Base-by-base conservation (phyloP, 2,888 invertebrate species). In the Drosophila neonasuta region DNA sequence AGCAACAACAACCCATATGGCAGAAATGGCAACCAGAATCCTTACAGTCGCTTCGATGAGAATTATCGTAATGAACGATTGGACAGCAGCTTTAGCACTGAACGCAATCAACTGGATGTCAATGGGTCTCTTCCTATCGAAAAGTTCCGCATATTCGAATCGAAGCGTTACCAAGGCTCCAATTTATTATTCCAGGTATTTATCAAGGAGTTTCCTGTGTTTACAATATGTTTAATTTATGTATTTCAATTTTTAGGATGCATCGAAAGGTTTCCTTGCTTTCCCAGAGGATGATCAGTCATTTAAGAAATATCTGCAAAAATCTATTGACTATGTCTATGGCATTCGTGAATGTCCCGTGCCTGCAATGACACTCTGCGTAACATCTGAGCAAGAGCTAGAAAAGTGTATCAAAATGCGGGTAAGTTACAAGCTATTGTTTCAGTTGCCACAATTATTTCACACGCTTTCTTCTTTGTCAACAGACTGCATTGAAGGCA, bases 371-470 rank as follows among this genome's bases (percentile, higher is more conserved):
- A 94, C 95, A 0, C 90, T 98, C 17, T 99, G 99, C 88, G 96
- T 99, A 20, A 97, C 97, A 0, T 98, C 98, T 0, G 95, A 96
- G 61, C 93, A 94, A 0, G 99, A 99, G 90, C 93, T 96, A 92
- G 95, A 95, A 60, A 99, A 99, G 91, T 99, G 99, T 89, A 92
- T 96, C 45, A 96, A 96, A 91, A 97, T 97, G 97, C 94, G 93
- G 92, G 97, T 96, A 34, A 90, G 92, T 68, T 10, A 6, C 5
- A 1, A 15, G 8, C 10, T 32, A 8, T 45, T 17, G 10, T 7
- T 11, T 50, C 5, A 7, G 6, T n/a, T 6, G 0, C 2, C 3
- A 13, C 6, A 4, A 0, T n/a, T 39, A 9, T n/a, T 42, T n/a
- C 7, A 50, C 15, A 5, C 0, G 5, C 11, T n/a, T 24, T 4